Evolutionary conservation across 2,888 invertebrate species (phyloP), one percentile per base, ranked within the genome.

Genomic region (Drosophila aldrichi): DNA sequence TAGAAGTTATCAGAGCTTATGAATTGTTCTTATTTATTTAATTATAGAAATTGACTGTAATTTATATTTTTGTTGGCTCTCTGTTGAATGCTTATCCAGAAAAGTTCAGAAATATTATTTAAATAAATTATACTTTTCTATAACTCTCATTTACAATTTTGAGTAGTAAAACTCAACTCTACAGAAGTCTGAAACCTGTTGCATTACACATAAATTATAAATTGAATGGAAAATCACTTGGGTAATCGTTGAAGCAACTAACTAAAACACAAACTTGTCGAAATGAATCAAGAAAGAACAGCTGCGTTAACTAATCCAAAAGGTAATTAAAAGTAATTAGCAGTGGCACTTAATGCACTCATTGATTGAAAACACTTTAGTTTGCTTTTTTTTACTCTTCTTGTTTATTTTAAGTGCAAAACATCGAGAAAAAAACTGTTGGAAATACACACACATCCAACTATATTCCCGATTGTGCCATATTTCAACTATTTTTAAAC

Each of bases 401-500:
- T 18, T 29, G 29, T 29, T 8, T 29, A 8, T 8, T 29, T 25
- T 54, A 44, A 51, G 41, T 63, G 55, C 43, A 34, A 57, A 73
- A 34, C 32, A 40, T 34, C 5, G 29, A n/a, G n/a, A n/a, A 22
- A 22, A 62, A 57, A 70, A 54, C 40, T 44, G 12, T 46, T 64
- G 9, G 36, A 61, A 32, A 7, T 16, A 52, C 22, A 20, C 14
- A 51, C 2, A 22, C 38, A 38, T 38, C 29, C 29, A 9, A 36
- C 5, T 40, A 46, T 44, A 49, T 51, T 10, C 52, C 51, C 57
- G 34, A 61, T 73, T 66, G 63, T 62, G 60, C 67, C 67, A 83
- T 84, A 75, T 78, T 84, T 79, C 75, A 84, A 75, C 60, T 81
- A 81, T 84, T 87, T 87, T 81, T 70, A 81, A 87, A 54, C 44